Evolutionary conservation across 2,113 vertebrate species (phyloP).

Genomic region (Leuciscus idus): DNA sequence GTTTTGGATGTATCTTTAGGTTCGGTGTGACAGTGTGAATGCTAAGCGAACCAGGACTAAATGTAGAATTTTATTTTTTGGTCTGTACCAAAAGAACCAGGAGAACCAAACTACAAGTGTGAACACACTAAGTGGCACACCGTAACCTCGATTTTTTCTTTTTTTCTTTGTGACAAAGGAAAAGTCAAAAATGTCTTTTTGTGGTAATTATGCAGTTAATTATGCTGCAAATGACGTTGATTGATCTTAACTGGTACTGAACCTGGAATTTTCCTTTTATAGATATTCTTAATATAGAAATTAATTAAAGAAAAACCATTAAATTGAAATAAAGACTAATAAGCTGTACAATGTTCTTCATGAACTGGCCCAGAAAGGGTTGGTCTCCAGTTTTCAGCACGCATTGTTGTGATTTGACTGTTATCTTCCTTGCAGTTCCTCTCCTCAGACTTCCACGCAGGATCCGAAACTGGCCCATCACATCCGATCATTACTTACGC

Average conservation of each 20-base stretch:
- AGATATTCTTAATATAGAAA: neutral
- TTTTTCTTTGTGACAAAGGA: neutral
- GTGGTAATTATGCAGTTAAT: neutral
- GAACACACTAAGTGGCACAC: too few relatives aligned
- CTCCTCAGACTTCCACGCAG: constrained; percentile 34
- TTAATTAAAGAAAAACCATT: constrained; percentile 3
- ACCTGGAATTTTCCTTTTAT: neutral
- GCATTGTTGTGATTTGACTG: constrained; percentile 45
- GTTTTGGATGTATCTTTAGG: too few relatives aligned
- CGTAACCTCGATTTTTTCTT: too few relatives aligned
- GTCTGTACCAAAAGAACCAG: too few relatives aligned
- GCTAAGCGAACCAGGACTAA: too few relatives aligned
- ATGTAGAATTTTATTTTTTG: too few relatives aligned
- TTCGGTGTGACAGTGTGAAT: too few relatives aligned
- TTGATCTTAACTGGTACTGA: too few relatives aligned
- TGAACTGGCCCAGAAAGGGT: neutral
- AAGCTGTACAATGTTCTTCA: neutral
- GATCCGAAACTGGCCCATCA: constrained; percentile 40
- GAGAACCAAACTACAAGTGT: too few relatives aligned
- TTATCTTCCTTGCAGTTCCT: constrained; percentile 44
- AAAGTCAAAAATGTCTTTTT: neutral
- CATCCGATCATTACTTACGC: constrained; percentile 61
- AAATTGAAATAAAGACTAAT: neutral
- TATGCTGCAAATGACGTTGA: neutral
- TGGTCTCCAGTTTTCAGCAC: constrained; percentile 29